phyloP scores from a whole-genome alignment of 2,113 vertebrate genomes.

The Ammodytes dubius region DNA sequence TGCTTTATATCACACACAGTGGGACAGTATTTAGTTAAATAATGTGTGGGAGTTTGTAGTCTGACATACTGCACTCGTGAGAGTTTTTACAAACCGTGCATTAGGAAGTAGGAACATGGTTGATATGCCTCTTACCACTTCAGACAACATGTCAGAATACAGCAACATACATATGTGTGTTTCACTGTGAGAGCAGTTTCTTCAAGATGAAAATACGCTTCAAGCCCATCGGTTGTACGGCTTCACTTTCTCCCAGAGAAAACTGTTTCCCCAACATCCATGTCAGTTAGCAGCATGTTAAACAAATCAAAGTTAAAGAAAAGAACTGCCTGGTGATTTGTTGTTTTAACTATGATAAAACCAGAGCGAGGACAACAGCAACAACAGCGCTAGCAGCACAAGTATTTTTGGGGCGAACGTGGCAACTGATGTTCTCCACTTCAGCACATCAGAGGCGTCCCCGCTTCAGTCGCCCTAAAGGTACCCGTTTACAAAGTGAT shows the following conservation, averaged over 20 bases:
- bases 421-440: constrained; percentile 80
- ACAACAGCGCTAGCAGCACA: constrained; percentile 67
- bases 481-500: constrained; percentile 86
- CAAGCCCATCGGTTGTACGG: constrained; percentile 62
- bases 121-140: constrained; percentile 42
- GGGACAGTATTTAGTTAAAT: constrained; percentile 22
- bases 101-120: constrained; percentile 35
- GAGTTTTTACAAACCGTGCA: constrained; percentile 32
- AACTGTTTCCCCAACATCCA: constrained; percentile 77
- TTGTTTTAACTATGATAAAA: constrained; percentile 31
- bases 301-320: constrained; percentile 82
- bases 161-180: constrained; percentile 64
- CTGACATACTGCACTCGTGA: constrained; percentile 10
- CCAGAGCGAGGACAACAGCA: constrained; percentile 67
- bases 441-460: constrained; percentile 83
- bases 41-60: constrained; percentile 6
- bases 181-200: constrained; percentile 53
- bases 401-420: constrained; percentile 67
- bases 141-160: constrained; percentile 65
- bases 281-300: constrained; percentile 80
- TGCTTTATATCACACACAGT: neutral
- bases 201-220: constrained; percentile 62
- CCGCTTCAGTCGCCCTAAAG: constrained; percentile 81
- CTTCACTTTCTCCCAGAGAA: constrained; percentile 61
- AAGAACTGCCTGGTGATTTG: constrained; percentile 66